Base-by-base conservation (phyloP, 2,113 vertebrate species). In the Syngnathus scovelli region DNA sequence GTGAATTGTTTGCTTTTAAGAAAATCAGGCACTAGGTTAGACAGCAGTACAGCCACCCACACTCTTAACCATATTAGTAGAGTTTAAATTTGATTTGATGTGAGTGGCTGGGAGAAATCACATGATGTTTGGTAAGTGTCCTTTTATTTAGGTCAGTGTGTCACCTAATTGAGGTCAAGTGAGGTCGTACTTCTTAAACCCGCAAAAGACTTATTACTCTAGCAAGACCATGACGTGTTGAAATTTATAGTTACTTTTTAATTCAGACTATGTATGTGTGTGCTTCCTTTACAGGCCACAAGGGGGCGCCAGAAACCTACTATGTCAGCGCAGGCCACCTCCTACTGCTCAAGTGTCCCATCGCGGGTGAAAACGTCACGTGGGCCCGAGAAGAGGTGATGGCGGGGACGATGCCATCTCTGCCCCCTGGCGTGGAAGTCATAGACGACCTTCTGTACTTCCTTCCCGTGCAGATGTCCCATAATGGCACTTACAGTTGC, bases 401-500 rank as follows among this genome's bases (percentile, higher is more conserved):
- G 38, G 39, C 18, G 18, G 59, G 37, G 37, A 4, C 37, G 2
- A 36, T 7, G 21, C 1, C 11, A 2, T 16, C 65, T 27, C 68
- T 81, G 11, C 79, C 79, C 10, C 0, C 16, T 0, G 88, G 86
- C n/a, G 67, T 87, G 52, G 76, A 86, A 15, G 63, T 88, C 71
- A 82, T 63, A 44, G 61, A 70, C 0, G 62, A 72, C 2, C 0
- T 61, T 0, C 74, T 92, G 61, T 89, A 76, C 82, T 91, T 92
- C 63, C 64, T 85, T 1, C 89, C 89, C 9, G 76, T 79, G 6
- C 66, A 75, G 41, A 38, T 56, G 13, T 70, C 61, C 37, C 89
- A 92, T 68, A 37, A 56, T 7, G 91, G 89, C 67, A 62, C 18
- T 37, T 92, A 91, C 82, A 70, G 61, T 7, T 92, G 91, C 75